Conservation (phyloP, 1,140 invertebrate genomes). For the Melitaea cinxia region DNA sequence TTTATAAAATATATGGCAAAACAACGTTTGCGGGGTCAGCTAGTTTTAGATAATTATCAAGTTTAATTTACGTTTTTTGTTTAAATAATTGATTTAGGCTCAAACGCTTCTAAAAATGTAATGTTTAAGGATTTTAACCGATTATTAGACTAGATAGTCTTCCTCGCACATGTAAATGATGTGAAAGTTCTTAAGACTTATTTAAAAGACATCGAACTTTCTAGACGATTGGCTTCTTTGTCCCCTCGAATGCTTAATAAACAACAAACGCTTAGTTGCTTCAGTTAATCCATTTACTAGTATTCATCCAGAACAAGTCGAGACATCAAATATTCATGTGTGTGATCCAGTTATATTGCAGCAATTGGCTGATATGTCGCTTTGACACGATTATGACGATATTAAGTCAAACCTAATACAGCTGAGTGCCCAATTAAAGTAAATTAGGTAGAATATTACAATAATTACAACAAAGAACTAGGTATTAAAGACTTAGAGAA, state of each 20-base stretch:
- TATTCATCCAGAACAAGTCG: slow-evolving; percentile 14
- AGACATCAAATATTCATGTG: slow-evolving; percentile 19
- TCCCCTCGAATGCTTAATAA: slow-evolving; percentile 3
- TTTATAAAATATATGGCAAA: no score
- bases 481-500: no score
- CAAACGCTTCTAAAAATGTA: no score
- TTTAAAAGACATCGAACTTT: neutral
- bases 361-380: slow-evolving; percentile 37
- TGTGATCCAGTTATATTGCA: slow-evolving; percentile 48
- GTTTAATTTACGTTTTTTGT: no score
- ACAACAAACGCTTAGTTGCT: slow-evolving; percentile 6
- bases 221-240: slow-evolving; percentile 1
- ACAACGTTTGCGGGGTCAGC: no score
- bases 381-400: slow-evolving; percentile 41
- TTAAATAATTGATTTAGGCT: no score
- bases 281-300: slow-evolving; percentile 34
- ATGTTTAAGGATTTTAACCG: no score
- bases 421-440: neutral
- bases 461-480: no score
- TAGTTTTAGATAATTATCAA: no score
- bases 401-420: slow-evolving; percentile 15
- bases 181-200: neutral
- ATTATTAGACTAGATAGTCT: no score
- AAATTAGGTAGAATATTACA: neutral
- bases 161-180: no score